Conservation (phyloP, 2,797 vertebrate species). For the Cephalopachus bancanus region DNA sequence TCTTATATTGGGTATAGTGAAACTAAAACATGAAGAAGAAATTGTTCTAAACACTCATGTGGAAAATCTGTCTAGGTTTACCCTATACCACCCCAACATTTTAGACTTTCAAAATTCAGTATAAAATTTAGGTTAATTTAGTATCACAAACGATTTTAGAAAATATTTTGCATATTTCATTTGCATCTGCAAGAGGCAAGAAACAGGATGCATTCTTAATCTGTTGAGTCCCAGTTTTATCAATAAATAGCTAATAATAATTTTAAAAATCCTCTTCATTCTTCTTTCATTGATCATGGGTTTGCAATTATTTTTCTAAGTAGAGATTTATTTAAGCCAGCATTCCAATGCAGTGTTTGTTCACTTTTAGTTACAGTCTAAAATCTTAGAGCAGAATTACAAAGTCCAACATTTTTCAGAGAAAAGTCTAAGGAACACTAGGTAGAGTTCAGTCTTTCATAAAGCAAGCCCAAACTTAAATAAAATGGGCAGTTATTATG, state of each 20-base stretch:
- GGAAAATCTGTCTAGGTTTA: background rate
- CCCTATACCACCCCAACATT: background rate
- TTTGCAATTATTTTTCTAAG: background rate
- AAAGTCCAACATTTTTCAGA: background rate
- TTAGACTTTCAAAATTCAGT: background rate
- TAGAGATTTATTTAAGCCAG: background rate
- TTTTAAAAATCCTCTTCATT: background rate
- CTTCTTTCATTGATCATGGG: background rate
- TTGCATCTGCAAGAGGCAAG: background rate
- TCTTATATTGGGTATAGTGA: background rate
- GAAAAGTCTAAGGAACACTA: background rate
- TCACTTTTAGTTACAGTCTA: slow-evolving; percentile 5
- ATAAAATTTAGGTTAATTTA: background rate
- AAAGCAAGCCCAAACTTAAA: slow-evolving; percentile 2
- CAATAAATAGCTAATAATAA: background rate
- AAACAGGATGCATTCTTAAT: background rate
- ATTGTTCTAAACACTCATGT: background rate
- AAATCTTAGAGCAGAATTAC: background rate
- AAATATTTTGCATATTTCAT: background rate
- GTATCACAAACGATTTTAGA: background rate
- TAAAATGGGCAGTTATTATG: background rate
- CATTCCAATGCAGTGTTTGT: background rate
- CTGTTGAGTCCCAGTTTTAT: background rate
- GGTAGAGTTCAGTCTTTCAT: background rate
- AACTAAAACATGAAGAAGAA: background rate